These are phyloP conservation scores for Nymphalis io DNA, from an alignment of 1,140 invertebrate species.

Conservation along the genomic window DNA sequence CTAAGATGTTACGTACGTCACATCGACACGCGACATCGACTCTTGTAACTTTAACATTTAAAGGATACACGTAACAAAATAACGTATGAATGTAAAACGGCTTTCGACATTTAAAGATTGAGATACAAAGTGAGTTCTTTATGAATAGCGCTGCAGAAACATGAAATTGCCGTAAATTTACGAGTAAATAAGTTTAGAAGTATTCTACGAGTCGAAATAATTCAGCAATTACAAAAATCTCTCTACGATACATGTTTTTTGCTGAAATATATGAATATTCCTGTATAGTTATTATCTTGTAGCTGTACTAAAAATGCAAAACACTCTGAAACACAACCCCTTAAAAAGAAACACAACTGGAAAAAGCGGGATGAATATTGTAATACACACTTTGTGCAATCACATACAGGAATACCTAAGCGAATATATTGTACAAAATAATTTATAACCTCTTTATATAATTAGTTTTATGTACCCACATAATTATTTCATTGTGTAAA, in stretches of 20 bases:
- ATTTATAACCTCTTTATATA: no score
- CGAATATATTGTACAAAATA: neutral
- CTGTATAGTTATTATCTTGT: neutral
- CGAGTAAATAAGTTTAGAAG: constrained; percentile 9
- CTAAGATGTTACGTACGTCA: no score
- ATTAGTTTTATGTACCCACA: no score
- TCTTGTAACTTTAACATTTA: neutral
- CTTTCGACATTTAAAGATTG: no score
- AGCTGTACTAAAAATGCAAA: neutral
- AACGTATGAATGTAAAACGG: no score
- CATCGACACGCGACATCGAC: neutral
- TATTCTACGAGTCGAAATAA: neutral
- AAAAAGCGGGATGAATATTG: constrained; percentile 1
- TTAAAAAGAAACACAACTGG: neutral
- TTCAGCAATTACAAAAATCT: neutral
- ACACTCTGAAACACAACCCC: neutral
- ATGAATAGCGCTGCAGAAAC: neutral
- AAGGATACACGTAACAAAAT: no score
- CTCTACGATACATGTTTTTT: neutral
- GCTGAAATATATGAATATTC: neutral
- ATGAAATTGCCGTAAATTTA: constrained; percentile 9
- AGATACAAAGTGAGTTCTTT: no score
- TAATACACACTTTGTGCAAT: neutral
- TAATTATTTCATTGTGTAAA: no score
- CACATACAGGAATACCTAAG: neutral